A percentile compares a stretch with the other conserved stretches of the same genome.
Evolutionary conservation across 2,797 vertebrate genomes (phyloP).

Genomic region (Chloroceryle amazona): DNA sequence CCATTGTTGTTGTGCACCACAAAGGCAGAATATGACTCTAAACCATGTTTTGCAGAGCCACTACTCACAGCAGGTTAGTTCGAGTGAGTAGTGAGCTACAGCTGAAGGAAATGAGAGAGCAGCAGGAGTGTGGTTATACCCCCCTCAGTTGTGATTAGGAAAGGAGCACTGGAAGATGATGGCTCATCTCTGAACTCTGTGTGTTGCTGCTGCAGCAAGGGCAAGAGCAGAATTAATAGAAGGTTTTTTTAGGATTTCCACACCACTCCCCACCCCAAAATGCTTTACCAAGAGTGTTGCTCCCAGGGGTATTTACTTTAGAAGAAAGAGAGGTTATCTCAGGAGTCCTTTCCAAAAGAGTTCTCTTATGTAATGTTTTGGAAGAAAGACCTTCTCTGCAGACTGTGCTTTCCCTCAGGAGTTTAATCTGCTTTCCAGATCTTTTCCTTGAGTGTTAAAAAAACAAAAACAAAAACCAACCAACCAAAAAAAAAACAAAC

Average conservation of each 20-base stretch:
- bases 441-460: background rate
- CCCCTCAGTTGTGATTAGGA: background rate
- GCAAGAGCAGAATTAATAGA: slow-evolving; percentile 1
- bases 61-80: background rate
- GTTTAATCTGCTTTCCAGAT: background rate
- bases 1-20: background rate
- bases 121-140: background rate
- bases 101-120: background rate
- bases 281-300: background rate
- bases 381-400: background rate
- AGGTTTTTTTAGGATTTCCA: background rate
- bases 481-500: no score
- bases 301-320: background rate
- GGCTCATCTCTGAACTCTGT: slow-evolving; percentile 6
- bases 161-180: background rate
- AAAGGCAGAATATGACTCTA: background rate
- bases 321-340: background rate
- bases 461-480: background rate
- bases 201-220: background rate
- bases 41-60: background rate
- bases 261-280: background rate
- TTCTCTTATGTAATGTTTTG: background rate
- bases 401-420: background rate
- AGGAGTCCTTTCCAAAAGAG: slow-evolving; percentile 1
- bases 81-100: background rate